Base-by-base conservation (phyloP, 2,113 vertebrate species). In the Osmerus eperlanus region DNA sequence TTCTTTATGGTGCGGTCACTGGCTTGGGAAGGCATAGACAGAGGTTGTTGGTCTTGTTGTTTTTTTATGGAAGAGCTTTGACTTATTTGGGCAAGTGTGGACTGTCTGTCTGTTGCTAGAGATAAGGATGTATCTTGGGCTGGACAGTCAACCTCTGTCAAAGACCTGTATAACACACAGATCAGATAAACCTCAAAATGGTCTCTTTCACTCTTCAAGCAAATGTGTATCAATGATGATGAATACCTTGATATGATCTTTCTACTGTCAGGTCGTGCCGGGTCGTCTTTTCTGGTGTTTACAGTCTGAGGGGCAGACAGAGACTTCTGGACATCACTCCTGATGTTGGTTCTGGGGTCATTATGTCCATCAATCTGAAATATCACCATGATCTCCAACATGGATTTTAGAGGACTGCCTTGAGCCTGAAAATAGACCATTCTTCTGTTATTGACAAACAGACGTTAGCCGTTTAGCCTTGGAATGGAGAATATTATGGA, bases 331-430 rank as follows among this genome's bases (percentile, higher is more conserved):
- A 55, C 29, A 53, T 51, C 56, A 5, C 21, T 41, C 58, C 68
- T 71, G 69, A 70, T 54, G 70, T 58, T 67, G 4, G 61, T 54
- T 19, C 58, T 77, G 21, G 77, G 76, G 41, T 80, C 82, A 47
- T 80, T 91, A 28, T 69, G 73, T 52, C 82, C 84, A 67, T 92
- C 92, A 66, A 97, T 89, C 68, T 93, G 94, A 54, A 95, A 92
- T 82, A 90, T 94, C 4, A 95, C 93, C 63, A 97, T 94, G 14
- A 99, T 92, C 86, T 99, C 97, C 75, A 99, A 90, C 67, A 94
- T 91, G 0, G 97, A 94, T 89, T 95, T 97, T 64, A 97, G 79
- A 8, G 95, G 95, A 13, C 76, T 73, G 52, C 75, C 81, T 55
- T 87, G 86, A 41, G 78, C 72, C 93, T 94, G 74, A 54, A 85